Evolutionary conservation across 2,797 vertebrate species (phyloP).

Genomic region (Tinamus major): DNA sequence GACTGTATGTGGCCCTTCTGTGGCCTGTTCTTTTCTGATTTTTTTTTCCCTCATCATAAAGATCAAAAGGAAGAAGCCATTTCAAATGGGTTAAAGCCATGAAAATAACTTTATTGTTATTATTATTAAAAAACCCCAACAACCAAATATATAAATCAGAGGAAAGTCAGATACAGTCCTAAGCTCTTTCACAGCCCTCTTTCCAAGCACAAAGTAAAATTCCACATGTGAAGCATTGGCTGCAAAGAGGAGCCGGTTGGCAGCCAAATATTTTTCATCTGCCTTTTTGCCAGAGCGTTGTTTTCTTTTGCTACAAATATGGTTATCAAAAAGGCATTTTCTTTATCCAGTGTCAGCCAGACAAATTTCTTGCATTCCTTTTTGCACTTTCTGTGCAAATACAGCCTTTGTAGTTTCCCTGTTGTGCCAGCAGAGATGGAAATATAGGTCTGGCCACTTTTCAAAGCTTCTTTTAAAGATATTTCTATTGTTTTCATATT

Average conservation of each 20-base stretch:
- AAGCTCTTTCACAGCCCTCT: not conserved
- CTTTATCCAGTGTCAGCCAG: not conserved
- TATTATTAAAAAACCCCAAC: not conserved
- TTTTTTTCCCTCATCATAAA: not conserved
- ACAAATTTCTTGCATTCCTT: not conserved
- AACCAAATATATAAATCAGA: not conserved
- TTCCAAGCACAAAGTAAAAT: not conserved
- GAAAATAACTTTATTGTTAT: not conserved
- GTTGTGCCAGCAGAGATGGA: not conserved
- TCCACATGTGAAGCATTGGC: not conserved
- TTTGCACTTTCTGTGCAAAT: not conserved
- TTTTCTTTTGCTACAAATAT: not conserved
- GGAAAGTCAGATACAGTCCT: not conserved
- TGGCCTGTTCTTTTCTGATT: not conserved
- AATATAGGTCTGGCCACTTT: not conserved
- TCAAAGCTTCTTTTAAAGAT: not conserved
- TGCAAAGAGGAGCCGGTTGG: not conserved
- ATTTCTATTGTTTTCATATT: not conserved
- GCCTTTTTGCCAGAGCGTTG: not conserved
- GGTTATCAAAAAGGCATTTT: not conserved
- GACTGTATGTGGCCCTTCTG: not conserved
- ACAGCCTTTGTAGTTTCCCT: not conserved
- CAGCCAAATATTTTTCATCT: not conserved
- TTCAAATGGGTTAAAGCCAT: not conserved
- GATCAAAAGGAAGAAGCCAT: not conserved